Base-by-base conservation (phyloP, 2,888 invertebrate species). In the Drosophila villosipedis region DNA sequence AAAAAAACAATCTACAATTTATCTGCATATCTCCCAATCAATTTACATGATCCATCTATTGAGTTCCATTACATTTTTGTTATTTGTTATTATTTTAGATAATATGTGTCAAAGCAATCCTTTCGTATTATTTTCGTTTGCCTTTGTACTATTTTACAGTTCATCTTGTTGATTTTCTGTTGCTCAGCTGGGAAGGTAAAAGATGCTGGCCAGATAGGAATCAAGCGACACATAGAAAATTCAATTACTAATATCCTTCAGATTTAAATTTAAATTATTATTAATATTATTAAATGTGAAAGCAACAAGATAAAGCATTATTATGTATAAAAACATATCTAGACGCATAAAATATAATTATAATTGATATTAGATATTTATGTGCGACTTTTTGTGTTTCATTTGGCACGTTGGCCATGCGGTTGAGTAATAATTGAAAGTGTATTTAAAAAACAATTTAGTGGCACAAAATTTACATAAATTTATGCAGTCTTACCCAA, bases 361-460 rank as follows among this genome's bases (percentile, higher is more conserved):
- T 71, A 70, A 83, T 83, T 76, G 28, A 52, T 54, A 61, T 61
- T 12, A 12, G 53, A 30, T 35, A 55, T 59, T 54, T 61, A 55
- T 19, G 47, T 59, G 70, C 59, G 54, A 22, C 33, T 55, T 31
- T 53, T 60, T 47, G 53, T 41, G 47, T 66, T 71, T 63, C 33
- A 53, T 80, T 69, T 65, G 22, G 14, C 7, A 1, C 7, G 65
- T 67, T 58, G 52, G 41, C 43, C 30, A 14, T 69, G 49, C 47
- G 58, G 73, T 72, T 73, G 64, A 55, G 54, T 66, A 76, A 87
- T 89, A 89, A 90, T 89, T 84, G 89, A 89, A 89, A 80, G 80
- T 75, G 84, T 84, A 80, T 90, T 89, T 89, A 87, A 89, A 90
- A 89, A 87, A 87, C 89, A 87, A 82, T 89, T 90, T 89, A 64